Base-by-base conservation (phyloP, 37 sponge, comb jelly and placozoan species). In the Chondrilla cf. caribensis region DNA sequence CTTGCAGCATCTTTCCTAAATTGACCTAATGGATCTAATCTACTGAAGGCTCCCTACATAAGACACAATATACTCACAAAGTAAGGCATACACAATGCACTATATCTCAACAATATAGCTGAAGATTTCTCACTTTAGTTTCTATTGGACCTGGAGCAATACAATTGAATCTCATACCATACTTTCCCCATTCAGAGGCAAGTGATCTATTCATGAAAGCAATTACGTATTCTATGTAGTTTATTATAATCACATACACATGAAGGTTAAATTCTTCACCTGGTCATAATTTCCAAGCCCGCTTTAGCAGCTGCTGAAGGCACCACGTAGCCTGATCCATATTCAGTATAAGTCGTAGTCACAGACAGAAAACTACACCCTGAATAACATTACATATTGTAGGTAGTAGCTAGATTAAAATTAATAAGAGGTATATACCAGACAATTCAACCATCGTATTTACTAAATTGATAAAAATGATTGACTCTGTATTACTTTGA, bases 231-330 rank as follows among this genome's bases (percentile, higher is more conserved):
- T n/a, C n/a, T n/a, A n/a, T n/a, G n/a, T n/a, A n/a, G n/a, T n/a
- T n/a, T n/a, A n/a, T n/a, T n/a, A n/a, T n/a, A n/a, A n/a, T n/a
- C n/a, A n/a, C n/a, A n/a, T n/a, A n/a, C n/a, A n/a, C n/a, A n/a
- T n/a, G n/a, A n/a, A n/a, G n/a, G n/a, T n/a, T n/a, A n/a, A 7
- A 62, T 62, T 7, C 22, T n/a, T 19, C 7, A 90, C 88, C 83
- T 89, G 25, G 88, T 85, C 90, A 98, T 84, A 38, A 91, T 92
- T 58, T 98, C 94, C 71, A 98, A 93, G 2, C 99, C 99, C 4
- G 99, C 88, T 80, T 98, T 98, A 44, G 96, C 92, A 79, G 92
- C 86, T n/a, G 99, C 99, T 79, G 94, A 94, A 6, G 99, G 99
- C 19, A 94, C 91, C 37, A 98, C 99, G 87, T 82, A 98, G 5